Evolutionary conservation across 2,888 invertebrate species (phyloP), one percentile per base, ranked within the genome.

Genomic region (Notodonta ziczac): DNA sequence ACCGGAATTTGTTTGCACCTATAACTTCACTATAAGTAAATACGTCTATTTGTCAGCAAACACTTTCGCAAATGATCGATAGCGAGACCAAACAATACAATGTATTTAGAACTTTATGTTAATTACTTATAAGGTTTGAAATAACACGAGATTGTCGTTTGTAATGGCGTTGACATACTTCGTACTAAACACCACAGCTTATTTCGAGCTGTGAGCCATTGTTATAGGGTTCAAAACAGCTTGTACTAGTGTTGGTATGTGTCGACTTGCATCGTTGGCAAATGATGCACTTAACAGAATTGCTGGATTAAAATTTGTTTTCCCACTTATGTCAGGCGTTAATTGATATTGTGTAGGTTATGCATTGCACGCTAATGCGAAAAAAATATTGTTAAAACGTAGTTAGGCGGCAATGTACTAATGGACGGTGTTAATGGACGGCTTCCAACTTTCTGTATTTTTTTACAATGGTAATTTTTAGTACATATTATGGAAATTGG

Each of bases 201-300:
- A 44, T 12, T 44, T 12, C 10, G 12, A 46, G n/a, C n/a, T 46
- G 4, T n/a, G 13, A 5, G 46, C n/a, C 4, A 44, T 9, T 12
- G 13, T 5, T 46, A 13, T 52, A 52, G 7, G 13, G 52, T 52
- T 52, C 8, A 52, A 10, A 52, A 52, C 32, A 5, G 52, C 52
- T 32, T 32, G 52, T 13, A 7, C 16, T 50, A 62, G 63, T 72
- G 74, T 70, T 55, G 73, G 63, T 62, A 75, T 74, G 72, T 66
- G 70, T 73, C 76, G 74, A 66, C 60, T 72, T 76, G 78, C 78
- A 77, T 63, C 65, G 74, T 62, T 62, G 66, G 77, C 73, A 83
- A 85, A 85, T 84, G 83, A 84, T 88, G 87, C 88, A 89, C 89
- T 89, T 80, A 86, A 74, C 81, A 62, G 72, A 83, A 89, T 88